Conservation (phyloP, 2,113 vertebrate genomes). For the Paralichthys olivaceus region DNA sequence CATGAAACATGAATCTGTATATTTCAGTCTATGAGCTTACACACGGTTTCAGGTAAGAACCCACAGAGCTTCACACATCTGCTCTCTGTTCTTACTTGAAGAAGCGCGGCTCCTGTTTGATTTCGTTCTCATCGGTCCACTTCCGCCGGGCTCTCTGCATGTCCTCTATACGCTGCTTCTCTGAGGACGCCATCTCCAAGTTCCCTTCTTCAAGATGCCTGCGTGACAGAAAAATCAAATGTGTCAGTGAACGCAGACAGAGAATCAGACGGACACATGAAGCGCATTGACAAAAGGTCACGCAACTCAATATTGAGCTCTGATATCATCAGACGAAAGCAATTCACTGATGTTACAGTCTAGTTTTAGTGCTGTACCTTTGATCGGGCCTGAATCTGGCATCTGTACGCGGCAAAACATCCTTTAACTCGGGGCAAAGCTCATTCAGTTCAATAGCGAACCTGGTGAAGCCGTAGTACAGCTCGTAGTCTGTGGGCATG, state of each 20-base stretch:
- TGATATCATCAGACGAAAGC: neutral
- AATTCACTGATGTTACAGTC: neutral
- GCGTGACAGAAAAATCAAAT: slow-evolving; percentile 53
- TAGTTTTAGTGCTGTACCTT: slow-evolving; percentile 82
- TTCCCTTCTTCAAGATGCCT: slow-evolving; percentile 94
- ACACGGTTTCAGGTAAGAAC: neutral
- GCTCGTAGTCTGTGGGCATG: slow-evolving; percentile 97
- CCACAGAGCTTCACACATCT: neutral
- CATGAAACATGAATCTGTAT: neutral
- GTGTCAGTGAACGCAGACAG: slow-evolving; percentile 53
- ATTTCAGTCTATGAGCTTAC: neutral
- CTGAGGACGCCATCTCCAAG: slow-evolving; percentile 90
- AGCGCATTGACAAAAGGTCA: neutral
- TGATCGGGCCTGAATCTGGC: slow-evolving; percentile 97
- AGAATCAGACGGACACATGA: neutral
- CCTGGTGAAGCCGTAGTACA: slow-evolving; percentile 98
- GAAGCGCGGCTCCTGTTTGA: slow-evolving; percentile 93
- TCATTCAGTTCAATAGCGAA: slow-evolving; percentile 98
- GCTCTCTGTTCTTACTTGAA: slow-evolving; percentile 89
- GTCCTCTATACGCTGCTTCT: slow-evolving; percentile 97
- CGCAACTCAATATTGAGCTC: neutral
- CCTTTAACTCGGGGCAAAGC: slow-evolving; percentile 93
- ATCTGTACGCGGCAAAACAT: slow-evolving; percentile 93
- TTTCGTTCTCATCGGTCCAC: slow-evolving; percentile 92
- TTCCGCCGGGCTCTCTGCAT: slow-evolving; percentile 91